Percentiles rank a stretch among this genome's conserved stretches.
phyloP scores from a whole-genome alignment of 1,140 invertebrate species.

The Globodera ellingtonae region DNA sequence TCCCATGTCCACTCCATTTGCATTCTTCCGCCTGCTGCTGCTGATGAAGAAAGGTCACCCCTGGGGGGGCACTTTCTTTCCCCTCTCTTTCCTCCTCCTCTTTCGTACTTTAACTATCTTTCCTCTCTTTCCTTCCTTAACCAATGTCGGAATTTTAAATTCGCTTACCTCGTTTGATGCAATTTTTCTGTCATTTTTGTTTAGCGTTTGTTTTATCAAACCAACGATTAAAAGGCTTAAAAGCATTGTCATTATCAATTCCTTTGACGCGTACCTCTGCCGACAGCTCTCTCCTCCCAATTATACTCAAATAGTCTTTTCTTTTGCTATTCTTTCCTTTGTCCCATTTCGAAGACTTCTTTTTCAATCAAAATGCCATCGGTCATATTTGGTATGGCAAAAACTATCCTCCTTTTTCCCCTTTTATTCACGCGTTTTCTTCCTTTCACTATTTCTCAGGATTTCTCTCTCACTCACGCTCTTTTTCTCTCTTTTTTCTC shows the following conservation, averaged over 20 bases:
- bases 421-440: no score
- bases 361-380: background rate
- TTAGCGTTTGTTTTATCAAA: no score
- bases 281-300: background rate
- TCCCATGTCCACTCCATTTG: no score
- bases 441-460: background rate
- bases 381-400: background rate
- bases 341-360: no score
- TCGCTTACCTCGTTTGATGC: no score
- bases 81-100: background rate
- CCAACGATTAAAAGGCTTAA: no score
- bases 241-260: background rate
- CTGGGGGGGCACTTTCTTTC: background rate
- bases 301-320: background rate
- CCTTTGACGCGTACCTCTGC: background rate
- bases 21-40: no score
- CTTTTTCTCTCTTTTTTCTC: background rate
- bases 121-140: background rate
- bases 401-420: background rate
- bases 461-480: background rate
- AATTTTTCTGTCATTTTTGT: no score
- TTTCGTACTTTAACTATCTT: background rate
- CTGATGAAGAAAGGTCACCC: no score
- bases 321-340: background rate
- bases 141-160: no score